Conservation (phyloP, 2,888 invertebrate genomes). For the Autographa pulchrina region DNA sequence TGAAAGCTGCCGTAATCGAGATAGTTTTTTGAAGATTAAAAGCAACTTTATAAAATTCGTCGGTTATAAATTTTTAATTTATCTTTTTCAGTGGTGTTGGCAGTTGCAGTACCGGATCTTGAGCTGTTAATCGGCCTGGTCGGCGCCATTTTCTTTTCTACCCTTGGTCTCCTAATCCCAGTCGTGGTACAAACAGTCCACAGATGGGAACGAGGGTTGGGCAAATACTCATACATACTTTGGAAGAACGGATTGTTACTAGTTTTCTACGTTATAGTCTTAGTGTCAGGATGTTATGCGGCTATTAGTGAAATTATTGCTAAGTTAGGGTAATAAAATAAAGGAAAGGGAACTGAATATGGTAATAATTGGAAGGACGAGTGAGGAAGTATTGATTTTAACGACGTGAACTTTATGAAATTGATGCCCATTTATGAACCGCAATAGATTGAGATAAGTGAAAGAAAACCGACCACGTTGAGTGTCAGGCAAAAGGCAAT, state of each 20-base stretch:
- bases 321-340: constrained; percentile 51
- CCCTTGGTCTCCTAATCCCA: constrained; percentile 93
- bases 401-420: not conserved
- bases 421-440: no score
- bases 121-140: constrained; percentile 96
- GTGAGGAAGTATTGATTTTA: not conserved
- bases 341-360: not conserved
- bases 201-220: constrained; percentile 91
- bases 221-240: constrained; percentile 90
- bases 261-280: constrained; percentile 74
- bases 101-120: constrained; percentile 94
- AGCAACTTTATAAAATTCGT: no score
- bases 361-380: not conserved
- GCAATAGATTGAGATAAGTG: not conserved
- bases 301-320: constrained; percentile 71
- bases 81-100: constrained; percentile 90
- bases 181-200: constrained; percentile 93
- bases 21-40: no score
- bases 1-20: no score
- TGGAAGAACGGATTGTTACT: constrained; percentile 90
- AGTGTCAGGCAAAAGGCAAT: not conserved
- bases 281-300: constrained; percentile 79
- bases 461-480: not conserved
- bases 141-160: constrained; percentile 94
- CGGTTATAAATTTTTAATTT: not conserved